phyloP scores from a whole-genome alignment of 2,797 vertebrate species.

The Trachurus trachurus region DNA sequence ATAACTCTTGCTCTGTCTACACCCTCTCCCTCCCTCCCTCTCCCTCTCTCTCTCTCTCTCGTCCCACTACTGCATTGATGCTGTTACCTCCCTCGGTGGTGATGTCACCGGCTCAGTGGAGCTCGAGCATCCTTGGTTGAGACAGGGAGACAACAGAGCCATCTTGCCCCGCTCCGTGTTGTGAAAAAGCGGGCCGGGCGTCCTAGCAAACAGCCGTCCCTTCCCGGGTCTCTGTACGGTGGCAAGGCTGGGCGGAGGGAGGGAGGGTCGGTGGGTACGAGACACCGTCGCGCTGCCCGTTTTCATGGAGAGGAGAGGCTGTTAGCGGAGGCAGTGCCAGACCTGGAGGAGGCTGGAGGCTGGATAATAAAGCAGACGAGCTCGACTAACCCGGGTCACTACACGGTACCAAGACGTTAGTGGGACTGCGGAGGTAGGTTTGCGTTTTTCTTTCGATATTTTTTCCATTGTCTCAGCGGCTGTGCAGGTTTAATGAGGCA shows the following conservation, averaged over 20 bases:
- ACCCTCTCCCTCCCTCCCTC: not conserved
- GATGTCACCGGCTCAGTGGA: slow-evolving; percentile 85
- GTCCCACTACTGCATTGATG: slow-evolving; percentile 81
- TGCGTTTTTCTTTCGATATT: not conserved
- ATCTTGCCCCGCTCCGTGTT: slow-evolving; percentile 81
- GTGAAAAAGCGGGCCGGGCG: slow-evolving; percentile 17
- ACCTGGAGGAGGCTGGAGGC: slow-evolving; percentile 64
- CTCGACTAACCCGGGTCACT: slow-evolving; percentile 20
- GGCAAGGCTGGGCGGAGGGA: not conserved
- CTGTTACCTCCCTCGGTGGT: slow-evolving; percentile 82
- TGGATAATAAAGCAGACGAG: slow-evolving; percentile 40
- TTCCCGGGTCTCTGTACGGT: not conserved
- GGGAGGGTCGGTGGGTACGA: not conserved
- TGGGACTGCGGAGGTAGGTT: slow-evolving; percentile 71
- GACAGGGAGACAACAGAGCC: slow-evolving; percentile 80
- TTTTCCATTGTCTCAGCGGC: slow-evolving; percentile 25
- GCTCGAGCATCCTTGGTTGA: slow-evolving; percentile 83
- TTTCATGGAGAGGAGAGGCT: slow-evolving; percentile 64
- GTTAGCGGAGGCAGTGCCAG: slow-evolving; percentile 55
- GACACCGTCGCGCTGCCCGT: slow-evolving; percentile 22
- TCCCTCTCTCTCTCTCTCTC: slow-evolving; percentile 15
- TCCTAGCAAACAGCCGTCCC: not conserved
- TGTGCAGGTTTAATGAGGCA: slow-evolving; percentile 66
- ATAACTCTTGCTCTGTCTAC: slow-evolving; percentile 2
- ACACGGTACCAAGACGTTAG: slow-evolving; percentile 12